Evolutionary conservation across 2,797 vertebrate species (phyloP), one percentile per base, ranked within the genome.

Genomic region (Liparis tanakae): DNA sequence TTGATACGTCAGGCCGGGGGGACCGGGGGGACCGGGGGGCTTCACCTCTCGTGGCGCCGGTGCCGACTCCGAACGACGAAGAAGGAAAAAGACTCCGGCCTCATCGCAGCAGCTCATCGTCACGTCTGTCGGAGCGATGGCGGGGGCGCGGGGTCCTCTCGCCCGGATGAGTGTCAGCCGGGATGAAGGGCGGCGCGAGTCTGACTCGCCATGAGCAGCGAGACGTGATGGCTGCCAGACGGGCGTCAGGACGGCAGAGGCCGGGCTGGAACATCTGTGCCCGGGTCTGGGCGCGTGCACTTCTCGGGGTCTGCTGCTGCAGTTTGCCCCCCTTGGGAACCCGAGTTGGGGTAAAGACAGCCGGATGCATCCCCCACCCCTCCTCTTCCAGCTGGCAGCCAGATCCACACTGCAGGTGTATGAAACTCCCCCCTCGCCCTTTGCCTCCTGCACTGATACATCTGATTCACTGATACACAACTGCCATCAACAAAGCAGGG

Each of bases 391-490:
- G 81, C 84, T 88, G 90, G 70, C 66, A 67, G 84, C 80, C 85
- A 86, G 84, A 83, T 83, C 76, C 79, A 74, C 80, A 75, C 86
- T 94, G 88, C 89, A 93, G 90, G 90, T 93, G 89, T 87, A 67
- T 6, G 3, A 25, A 30, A 6, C 54, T 46, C 76, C 82, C 82
- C 63, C 17, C 41, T 14, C 50, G 60, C 56, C 76, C 69, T 80
- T 81, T 68, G 30, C 60, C 67, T 61, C 63, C 59, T 61, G 84
- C 83, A 74, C 85, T 85, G 86, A 86, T 85, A 87, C 82, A 88
- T 74, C 54, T 54, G 46, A 76, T 9, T 50, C 53, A 59, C 62
- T 54, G 57, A 75, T 65, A 70, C 71, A 76, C 78, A 67, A 75
- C 63, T 69, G 81, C 81, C 85, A 85, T 85, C 78, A 79, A 84